Evolutionary conservation across 2,888 invertebrate genomes (phyloP).

Genomic region (Agrochola lota): DNA sequence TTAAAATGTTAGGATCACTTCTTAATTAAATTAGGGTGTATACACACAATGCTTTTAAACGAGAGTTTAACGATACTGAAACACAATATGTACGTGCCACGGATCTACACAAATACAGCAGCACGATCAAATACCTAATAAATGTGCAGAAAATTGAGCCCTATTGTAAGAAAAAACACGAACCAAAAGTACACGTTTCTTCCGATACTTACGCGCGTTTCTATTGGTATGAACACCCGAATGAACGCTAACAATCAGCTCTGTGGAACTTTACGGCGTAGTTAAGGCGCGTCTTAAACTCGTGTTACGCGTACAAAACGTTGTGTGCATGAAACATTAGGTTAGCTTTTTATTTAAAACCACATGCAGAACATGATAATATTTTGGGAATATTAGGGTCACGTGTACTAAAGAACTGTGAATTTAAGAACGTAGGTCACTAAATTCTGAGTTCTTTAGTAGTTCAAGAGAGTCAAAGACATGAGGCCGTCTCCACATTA

Average conservation of each 20-base stretch:
- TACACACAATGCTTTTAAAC: neutral
- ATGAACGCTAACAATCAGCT: constrained; percentile 1
- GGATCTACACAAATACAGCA: neutral
- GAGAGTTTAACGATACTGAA: neutral
- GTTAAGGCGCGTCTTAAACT: neutral
- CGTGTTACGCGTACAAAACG: neutral
- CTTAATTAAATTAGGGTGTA: constrained; percentile 15
- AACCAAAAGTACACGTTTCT: neutral
- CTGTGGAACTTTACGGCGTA: neutral
- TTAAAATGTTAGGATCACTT: constrained; percentile 1
- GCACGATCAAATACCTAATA: neutral
- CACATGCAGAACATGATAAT: neutral
- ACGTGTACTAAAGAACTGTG: neutral
- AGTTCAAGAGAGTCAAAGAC: neutral
- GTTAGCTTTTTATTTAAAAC: neutral
- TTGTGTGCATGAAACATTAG: neutral
- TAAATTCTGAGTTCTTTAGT: neutral
- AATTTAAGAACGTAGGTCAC: neutral
- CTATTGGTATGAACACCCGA: neutral
- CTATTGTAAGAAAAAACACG: neutral
- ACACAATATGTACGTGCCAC: neutral
- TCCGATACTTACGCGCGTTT: neutral
- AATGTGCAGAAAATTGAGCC: neutral
- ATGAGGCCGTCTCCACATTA: neutral
- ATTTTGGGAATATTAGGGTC: neutral